Base-by-base conservation (phyloP, 2,888 invertebrate genomes). In the Campoplex capitator region DNA sequence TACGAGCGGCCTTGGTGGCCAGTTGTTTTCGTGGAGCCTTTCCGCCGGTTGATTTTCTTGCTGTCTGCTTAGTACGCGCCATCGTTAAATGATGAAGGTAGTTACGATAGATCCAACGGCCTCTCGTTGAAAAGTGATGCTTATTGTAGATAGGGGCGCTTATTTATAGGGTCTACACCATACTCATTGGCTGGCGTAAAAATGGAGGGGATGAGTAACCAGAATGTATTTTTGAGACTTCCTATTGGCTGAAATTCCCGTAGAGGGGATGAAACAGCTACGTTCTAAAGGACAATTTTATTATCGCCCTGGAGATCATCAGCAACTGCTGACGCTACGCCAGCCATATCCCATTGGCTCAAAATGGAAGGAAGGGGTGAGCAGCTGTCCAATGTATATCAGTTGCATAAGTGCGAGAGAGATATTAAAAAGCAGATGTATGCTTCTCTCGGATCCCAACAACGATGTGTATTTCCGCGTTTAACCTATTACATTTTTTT, bases 61-160 rank as follows among this genome's bases (percentile, higher is more conserved):
- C 70, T 1, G 70, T 70, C 45, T 70, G 70, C 45, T 70, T 70
- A 13, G 70, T 70, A 70, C 70, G 70, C 42, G 70, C 70, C 70
- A 70, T 70, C 1, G 32, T 62, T 0, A 16, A 16, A 2, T 32
- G 62, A 7, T 38, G 38, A 38, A 38, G 6, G 38, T 3, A 38
- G 3, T n/a, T n/a, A n/a, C n/a, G n/a, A n/a, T n/a, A n/a, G n/a
- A n/a, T n/a, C n/a, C n/a, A n/a, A n/a, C n/a, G n/a, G n/a, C n/a
- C n/a, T n/a, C n/a, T n/a, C n/a, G n/a, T n/a, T n/a, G n/a, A n/a
- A n/a, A n/a, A n/a, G n/a, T n/a, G n/a, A n/a, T n/a, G n/a, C n/a
- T n/a, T n/a, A n/a, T n/a, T n/a, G n/a, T n/a, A n/a, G n/a, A n/a
- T n/a, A 45, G 23, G 13, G 6, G 23, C 28, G 45, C 45, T 6